These are phyloP conservation scores for Trichonephila clavipes DNA, from an alignment of 1,140 invertebrate species.

Conservation along the genomic window DNA sequence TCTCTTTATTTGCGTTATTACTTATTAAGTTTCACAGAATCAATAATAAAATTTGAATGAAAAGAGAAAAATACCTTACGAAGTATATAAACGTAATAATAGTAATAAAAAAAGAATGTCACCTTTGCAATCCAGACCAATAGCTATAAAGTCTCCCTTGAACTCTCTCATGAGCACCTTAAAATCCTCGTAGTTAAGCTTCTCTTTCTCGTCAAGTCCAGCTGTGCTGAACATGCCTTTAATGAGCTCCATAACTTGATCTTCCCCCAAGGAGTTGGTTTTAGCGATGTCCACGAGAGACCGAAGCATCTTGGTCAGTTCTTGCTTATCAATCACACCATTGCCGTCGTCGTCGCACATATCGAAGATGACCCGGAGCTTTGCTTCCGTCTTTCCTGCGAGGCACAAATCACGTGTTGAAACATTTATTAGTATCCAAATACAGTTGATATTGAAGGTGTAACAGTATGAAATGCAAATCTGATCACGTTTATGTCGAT, in stretches of 20 bases:
- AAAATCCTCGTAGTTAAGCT: conserved; percentile 96
- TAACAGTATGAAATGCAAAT: too few species aligned
- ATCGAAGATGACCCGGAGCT: conserved; percentile 97
- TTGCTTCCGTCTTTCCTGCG: conserved; percentile 96
- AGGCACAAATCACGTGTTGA: conserved; percentile 80
- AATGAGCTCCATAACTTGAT: conserved; percentile 93
- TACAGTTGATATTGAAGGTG: neutral
- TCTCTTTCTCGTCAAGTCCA: conserved; percentile 94
- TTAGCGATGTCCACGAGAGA: conserved; percentile 97
- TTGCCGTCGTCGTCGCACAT: conserved; percentile 99
- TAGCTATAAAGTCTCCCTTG: conserved; percentile 97
- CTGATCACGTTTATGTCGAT: too few species aligned
- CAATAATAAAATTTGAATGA: too few species aligned
- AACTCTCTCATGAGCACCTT: conserved; percentile 98
- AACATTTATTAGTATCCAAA: neutral
- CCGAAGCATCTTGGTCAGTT: conserved; percentile 95
- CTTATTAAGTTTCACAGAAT: too few species aligned
- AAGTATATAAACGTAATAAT: too few species aligned
- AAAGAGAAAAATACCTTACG: neutral
- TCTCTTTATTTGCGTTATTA: too few species aligned
- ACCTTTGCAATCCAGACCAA: conserved; percentile 97
- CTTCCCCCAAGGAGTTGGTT: conserved; percentile 83
- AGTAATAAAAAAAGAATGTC: neutral
- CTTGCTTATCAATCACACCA: conserved; percentile 96
- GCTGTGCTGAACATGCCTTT: conserved; percentile 97